Evolutionary conservation across 2,113 vertebrate species (phyloP).

Genomic region (Lathamus discolor): DNA sequence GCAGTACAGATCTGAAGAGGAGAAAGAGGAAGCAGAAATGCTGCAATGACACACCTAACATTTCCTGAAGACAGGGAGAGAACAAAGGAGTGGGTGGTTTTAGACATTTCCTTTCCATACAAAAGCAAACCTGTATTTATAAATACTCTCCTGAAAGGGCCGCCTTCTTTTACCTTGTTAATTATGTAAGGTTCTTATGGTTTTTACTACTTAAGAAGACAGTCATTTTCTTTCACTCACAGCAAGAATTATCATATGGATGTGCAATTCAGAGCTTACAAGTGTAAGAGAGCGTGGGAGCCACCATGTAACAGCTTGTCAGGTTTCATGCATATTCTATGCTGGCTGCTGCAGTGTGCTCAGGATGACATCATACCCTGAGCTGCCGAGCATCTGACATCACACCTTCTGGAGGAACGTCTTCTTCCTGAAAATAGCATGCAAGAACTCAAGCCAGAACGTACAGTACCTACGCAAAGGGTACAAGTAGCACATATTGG

Average conservation of each 20-base stretch:
- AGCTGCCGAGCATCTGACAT: conserved; percentile 1
- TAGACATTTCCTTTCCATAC: background rate
- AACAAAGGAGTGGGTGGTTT: background rate
- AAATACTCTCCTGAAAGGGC: background rate
- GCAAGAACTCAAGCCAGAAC: background rate
- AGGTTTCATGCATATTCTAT: background rate
- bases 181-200: background rate
- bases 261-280: background rate
- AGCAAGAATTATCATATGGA: background rate
- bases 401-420: conserved; percentile 7
- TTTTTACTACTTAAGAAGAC: background rate
- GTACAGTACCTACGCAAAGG: background rate
- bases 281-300: background rate
- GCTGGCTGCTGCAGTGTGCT: background rate
- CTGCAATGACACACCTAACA: background rate
- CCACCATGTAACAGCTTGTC: background rate
- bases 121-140: background rate
- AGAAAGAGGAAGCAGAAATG: background rate
- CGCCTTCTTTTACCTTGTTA: background rate
- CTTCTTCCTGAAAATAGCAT: background rate
- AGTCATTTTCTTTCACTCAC: background rate
- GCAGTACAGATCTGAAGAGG: background rate
- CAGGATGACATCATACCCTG: background rate
- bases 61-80: background rate
- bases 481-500: background rate